These are phyloP conservation scores for Planiliza haematocheilus DNA, from an alignment of 2,113 vertebrate genomes.

Conservation along the genomic window DNA sequence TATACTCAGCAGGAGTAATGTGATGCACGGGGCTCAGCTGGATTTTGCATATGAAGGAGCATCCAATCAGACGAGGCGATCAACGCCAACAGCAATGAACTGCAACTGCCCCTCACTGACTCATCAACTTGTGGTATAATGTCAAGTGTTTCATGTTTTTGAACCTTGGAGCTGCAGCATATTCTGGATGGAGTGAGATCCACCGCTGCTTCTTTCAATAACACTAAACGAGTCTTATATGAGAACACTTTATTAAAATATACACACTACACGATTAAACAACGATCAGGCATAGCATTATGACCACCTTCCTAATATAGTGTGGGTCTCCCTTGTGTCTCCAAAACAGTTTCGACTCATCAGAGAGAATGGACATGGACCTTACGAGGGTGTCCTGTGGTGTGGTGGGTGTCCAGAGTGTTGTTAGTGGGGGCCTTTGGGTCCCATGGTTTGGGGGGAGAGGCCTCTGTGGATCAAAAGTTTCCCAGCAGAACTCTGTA, in stretches of 20 bases:
- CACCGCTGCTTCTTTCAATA: background rate
- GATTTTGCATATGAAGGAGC: conserved; percentile 22
- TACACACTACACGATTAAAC: too few species aligned
- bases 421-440: too few species aligned
- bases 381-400: too few species aligned
- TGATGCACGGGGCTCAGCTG: conserved; percentile 49
- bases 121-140: conserved; percentile 42
- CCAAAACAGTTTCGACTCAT: too few species aligned
- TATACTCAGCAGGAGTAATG: conserved; percentile 18
- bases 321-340: too few species aligned
- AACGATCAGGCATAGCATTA: background rate
- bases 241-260: too few species aligned
- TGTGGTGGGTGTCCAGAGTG: too few species aligned
- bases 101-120: conserved; percentile 16
- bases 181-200: conserved; percentile 5
- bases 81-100: conserved; percentile 28
- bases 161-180: background rate
- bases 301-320: too few species aligned
- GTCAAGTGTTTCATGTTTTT: conserved; percentile 18
- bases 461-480: too few species aligned
- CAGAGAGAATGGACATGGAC: too few species aligned
- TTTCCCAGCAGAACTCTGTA: too few species aligned
- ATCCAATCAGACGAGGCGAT: conserved; percentile 42
- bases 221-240: background rate
- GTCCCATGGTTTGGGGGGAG: too few species aligned